phyloP scores from a whole-genome alignment of 2,113 vertebrate species.

The Ahaetulla prasina region DNA sequence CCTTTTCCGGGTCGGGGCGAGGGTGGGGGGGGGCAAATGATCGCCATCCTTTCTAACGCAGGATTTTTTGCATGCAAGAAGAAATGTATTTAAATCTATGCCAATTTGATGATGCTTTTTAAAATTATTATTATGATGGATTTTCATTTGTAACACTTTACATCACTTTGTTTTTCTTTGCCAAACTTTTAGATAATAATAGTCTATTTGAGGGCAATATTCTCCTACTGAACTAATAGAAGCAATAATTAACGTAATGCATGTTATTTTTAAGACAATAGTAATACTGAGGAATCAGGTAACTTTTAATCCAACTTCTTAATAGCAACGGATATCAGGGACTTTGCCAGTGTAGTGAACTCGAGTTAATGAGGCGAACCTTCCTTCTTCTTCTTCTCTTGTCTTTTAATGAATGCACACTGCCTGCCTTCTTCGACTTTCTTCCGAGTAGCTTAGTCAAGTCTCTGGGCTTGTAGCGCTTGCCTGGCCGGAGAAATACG shows the following conservation, averaged over 20 bases:
- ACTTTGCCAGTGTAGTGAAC: constrained; percentile 74
- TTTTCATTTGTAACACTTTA: constrained; percentile 20
- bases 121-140: constrained; percentile 9
- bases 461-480: constrained; percentile 72
- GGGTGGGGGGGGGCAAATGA: constrained; percentile 20
- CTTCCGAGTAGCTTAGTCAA: constrained; percentile 73
- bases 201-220: constrained; percentile 73
- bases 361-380: constrained; percentile 70
- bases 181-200: constrained; percentile 70
- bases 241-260: constrained; percentile 85
- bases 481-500: constrained; percentile 66
- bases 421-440: constrained; percentile 73
- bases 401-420: constrained; percentile 75
- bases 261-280: constrained; percentile 82
- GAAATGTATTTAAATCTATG: constrained; percentile 72
- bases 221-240: constrained; percentile 76
- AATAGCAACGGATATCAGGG: constrained; percentile 81
- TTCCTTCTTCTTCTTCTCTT: constrained; percentile 63
- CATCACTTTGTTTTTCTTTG: constrained; percentile 57
- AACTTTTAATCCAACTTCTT: constrained; percentile 73
- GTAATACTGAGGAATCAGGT: constrained; percentile 82
- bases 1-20: not conserved
- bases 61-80: constrained; percentile 75
- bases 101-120: constrained; percentile 77
- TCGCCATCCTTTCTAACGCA: constrained; percentile 66